Conservation (phyloP, 2,797 vertebrate species). For the Hypotaenidia philippensis region DNA sequence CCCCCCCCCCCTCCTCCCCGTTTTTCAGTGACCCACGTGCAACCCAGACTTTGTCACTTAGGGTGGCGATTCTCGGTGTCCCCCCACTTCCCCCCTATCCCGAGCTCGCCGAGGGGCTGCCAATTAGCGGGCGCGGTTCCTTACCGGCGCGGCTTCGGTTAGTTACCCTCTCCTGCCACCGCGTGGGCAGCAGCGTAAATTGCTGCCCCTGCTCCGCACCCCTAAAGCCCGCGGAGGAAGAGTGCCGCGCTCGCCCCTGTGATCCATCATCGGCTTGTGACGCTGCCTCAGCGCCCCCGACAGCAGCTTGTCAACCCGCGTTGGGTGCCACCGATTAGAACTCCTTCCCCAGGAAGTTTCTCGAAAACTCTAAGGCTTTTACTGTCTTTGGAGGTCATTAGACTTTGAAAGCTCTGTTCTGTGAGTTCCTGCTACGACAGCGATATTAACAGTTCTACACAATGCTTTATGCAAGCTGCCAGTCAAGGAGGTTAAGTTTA, state of each 20-base stretch:
- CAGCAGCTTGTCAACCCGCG: too few relatives aligned
- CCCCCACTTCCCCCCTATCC: neutral
- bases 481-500: neutral
- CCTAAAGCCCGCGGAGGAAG: neutral
- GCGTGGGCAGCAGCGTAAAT: conserved; percentile 52
- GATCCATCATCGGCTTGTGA: too few relatives aligned
- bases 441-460: neutral
- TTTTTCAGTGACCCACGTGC: neutral
- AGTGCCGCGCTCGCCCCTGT: too few relatives aligned
- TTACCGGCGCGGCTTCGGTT: neutral
- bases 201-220: neutral
- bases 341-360: too few relatives aligned
- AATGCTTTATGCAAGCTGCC: neutral
- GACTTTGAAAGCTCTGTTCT: neutral
- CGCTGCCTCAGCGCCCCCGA: too few relatives aligned
- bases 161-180: conserved; percentile 79
- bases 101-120: rapidly evolving
- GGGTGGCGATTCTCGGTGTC: neutral
- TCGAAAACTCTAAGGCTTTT: neutral
- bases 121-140: neutral
- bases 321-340: too few relatives aligned
- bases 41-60: neutral
- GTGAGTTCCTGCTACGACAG: neutral
- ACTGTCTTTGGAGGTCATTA: neutral
- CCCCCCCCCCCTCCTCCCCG: neutral